Evolutionary conservation across 2,113 vertebrate species (phyloP).

Genomic region (Naja naja): DNA sequence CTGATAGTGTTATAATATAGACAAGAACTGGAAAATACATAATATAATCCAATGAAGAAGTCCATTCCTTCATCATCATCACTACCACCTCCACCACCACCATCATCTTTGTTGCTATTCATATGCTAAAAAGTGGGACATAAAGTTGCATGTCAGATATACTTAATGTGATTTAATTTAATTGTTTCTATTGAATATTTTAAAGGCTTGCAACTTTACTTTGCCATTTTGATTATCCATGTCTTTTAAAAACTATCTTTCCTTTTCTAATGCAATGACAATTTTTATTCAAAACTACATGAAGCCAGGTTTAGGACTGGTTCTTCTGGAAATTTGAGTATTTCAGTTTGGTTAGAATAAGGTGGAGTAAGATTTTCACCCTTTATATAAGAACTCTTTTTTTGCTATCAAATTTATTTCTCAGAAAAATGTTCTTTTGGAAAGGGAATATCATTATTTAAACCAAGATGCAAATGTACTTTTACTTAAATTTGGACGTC

Average conservation of each 20-base stretch:
- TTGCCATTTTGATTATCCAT: constrained; percentile 72
- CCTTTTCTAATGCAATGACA: constrained; percentile 77
- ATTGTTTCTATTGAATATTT: constrained; percentile 65
- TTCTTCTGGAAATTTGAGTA: neutral
- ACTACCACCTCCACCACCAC: neutral
- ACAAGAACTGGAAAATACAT: neutral
- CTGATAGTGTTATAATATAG: neutral
- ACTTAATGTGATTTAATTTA: constrained; percentile 49
- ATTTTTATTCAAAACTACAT: constrained; percentile 44
- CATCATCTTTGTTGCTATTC: constrained; percentile 15
- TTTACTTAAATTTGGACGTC: neutral
- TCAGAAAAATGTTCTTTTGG: neutral
- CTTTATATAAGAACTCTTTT: neutral
- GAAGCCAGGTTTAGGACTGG: neutral
- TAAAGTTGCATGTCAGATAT: constrained; percentile 57
- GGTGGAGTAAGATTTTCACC: constrained; percentile 10
- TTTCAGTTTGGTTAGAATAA: neutral
- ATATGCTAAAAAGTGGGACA: constrained; percentile 42
- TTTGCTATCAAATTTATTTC: neutral
- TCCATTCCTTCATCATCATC: neutral
- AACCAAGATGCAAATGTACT: neutral
- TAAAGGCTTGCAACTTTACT: constrained; percentile 67
- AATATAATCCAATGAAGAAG: neutral
- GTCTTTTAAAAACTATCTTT: constrained; percentile 65
- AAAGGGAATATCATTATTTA: neutral